Percentiles rank a stretch among this genome's conserved stretches.
Evolutionary conservation across 2,888 invertebrate genomes (phyloP).

Genomic region (Andrena dorsata): DNA sequence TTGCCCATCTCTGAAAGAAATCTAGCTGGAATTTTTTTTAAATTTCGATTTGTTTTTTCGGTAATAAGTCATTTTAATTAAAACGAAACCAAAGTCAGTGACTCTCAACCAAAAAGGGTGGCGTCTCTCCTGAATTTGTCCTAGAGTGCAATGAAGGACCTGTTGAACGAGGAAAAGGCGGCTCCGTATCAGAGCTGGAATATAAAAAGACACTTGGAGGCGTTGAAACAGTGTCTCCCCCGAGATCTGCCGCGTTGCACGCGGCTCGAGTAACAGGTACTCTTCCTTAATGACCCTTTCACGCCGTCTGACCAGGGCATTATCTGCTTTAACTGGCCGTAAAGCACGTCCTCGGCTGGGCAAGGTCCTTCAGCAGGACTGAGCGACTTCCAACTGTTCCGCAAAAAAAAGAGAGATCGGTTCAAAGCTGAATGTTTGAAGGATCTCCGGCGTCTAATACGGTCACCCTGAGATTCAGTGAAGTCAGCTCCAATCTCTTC

Average conservation of each 20-base stretch:
- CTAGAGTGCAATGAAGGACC: no score
- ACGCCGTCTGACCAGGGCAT: conserved; percentile 41
- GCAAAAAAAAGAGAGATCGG: conserved; percentile 21
- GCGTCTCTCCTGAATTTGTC: no score
- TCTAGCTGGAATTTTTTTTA: no score
- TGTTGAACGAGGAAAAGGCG: no score
- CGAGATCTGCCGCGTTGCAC: background rate
- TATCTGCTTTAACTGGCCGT: conserved; percentile 46
- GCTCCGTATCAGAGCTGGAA: background rate
- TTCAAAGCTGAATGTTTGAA: conserved; percentile 5
- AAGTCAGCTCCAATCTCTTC: background rate
- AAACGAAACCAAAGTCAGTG: no score
- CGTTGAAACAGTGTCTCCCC: conserved; percentile 7
- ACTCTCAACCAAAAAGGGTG: no score
- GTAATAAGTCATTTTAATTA: no score
- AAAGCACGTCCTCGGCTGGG: conserved; percentile 27
- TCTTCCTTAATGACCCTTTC: conserved; percentile 48
- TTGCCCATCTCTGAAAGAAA: no score
- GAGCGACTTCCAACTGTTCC: conserved; percentile 39
- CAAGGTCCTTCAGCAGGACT: conserved; percentile 29
- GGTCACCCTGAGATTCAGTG: conserved; percentile 15
- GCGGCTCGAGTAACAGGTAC: conserved; percentile 50
- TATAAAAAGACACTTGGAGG: background rate
- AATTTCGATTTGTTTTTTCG: no score
- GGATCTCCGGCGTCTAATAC: conserved; percentile 3